Conservation (phyloP, 1,140 invertebrate species). For the Lepidurus apus region DNA sequence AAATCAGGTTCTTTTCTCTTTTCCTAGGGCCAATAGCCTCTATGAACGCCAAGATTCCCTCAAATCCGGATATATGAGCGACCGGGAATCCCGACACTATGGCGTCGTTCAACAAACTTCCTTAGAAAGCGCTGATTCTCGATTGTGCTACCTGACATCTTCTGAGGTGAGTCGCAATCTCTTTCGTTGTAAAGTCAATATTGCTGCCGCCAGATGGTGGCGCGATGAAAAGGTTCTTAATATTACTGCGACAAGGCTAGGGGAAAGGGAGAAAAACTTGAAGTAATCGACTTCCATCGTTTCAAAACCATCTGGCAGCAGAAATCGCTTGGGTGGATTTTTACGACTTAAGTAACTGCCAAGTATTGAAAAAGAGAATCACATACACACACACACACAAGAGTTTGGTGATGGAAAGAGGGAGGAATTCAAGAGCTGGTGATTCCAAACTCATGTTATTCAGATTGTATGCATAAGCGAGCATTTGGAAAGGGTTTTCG, state of each 20-base stretch:
- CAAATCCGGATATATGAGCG: slow-evolving; percentile 81
- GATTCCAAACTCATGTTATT: background rate
- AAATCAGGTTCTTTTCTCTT: slow-evolving; percentile 35
- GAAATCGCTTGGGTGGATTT: background rate
- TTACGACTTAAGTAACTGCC: slow-evolving; percentile 3
- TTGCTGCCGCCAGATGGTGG: background rate
- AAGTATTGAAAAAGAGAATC: background rate
- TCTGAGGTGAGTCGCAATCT: slow-evolving; percentile 73
- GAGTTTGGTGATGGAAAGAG: background rate
- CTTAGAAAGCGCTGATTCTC: slow-evolving; percentile 85
- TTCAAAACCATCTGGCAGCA: background rate
- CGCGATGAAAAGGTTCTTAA: background rate
- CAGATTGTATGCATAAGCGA: background rate
- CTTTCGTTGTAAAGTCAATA: slow-evolving; percentile 14
- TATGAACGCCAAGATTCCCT: slow-evolving; percentile 85
- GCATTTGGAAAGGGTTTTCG: background rate
- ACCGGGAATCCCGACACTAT: slow-evolving; percentile 68
- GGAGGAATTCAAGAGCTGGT: background rate
- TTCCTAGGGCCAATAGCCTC: slow-evolving; percentile 58
- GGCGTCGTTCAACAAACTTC: slow-evolving; percentile 82
- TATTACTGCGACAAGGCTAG: too few species aligned
- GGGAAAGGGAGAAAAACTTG: background rate
- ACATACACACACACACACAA: background rate
- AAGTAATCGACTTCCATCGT: background rate
- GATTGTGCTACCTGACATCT: slow-evolving; percentile 86